Evolutionary conservation across 2,113 vertebrate species (phyloP), one percentile per base, ranked within the genome.

Genomic region (Otis tarda): DNA sequence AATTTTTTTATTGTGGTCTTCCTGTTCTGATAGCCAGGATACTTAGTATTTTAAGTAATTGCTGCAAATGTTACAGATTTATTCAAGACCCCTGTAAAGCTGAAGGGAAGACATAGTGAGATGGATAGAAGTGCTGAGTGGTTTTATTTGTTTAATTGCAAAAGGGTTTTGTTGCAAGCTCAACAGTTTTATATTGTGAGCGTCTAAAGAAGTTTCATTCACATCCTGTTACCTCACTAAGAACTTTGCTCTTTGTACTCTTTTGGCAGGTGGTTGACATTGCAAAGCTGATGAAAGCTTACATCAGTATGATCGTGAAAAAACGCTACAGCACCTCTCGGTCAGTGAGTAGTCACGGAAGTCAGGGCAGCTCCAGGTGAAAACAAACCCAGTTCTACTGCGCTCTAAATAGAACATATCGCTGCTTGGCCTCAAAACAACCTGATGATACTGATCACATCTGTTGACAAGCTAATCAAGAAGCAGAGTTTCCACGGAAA

Each of bases 291-390:
- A 99, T 99, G 99, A 99, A 99, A 96, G 99, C 99, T 53, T 99
- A 99, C 97, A 99, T 99, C 98, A 99, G 99, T 97, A 99, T 99
- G 98, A 99, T 99, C 3, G 99, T 99, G 86, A 99, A 99, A 97
- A 99, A 99, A 90, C 99, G 99, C 96, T 99, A 99, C 97, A 99
- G 99, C 97, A 99, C 98, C 95, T 98, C 98, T 13, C 98, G 98
- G 35, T 99, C 99, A 4, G 97, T 98, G 97, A 99, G 99, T 88
- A 99, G 99, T 97, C 99, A 99, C 10, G 98, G 98, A 91, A 99
- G 98, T 95, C 98, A 99, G 78, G 96, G 98, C 65, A 98, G 98
- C 97, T 98, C 97, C 97, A 99, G 99, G 98, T 99, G 98, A 99
- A 97, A 39, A 10, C 31, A 83, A 41, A 82, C 33, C 35, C 57